phyloP scores from a whole-genome alignment of 2,888 invertebrate species.

The Slavum lentiscoides region DNA sequence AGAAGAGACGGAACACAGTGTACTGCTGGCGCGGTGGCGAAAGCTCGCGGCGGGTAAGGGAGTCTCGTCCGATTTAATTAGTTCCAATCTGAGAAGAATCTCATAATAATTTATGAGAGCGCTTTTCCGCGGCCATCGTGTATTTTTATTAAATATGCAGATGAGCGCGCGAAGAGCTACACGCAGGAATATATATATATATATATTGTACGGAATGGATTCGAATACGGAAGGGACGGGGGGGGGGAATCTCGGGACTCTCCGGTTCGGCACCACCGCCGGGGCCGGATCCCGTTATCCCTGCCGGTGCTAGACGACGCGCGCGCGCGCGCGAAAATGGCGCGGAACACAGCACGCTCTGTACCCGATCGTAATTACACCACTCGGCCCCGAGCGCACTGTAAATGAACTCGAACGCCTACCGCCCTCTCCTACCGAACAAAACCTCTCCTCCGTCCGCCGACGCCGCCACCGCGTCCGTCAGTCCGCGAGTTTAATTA shows the following conservation, averaged over 20 bases:
- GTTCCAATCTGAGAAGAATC: constrained; percentile 48
- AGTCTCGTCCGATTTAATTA: constrained; percentile 46
- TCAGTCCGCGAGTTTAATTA: constrained; percentile 40
- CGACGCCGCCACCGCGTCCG: background rate
- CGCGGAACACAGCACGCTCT: constrained; percentile 23
- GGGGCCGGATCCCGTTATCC: too few species aligned
- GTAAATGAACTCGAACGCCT: constrained; percentile 43
- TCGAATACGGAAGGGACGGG: constrained; percentile 8
- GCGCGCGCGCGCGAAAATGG: constrained; percentile 24
- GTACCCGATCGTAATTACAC: constrained; percentile 45
- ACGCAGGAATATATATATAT: constrained; percentile 3
- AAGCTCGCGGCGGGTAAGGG: too few species aligned
- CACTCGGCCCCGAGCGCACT: constrained; percentile 14
- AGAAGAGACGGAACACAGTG: too few species aligned
- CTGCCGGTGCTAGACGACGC: background rate
- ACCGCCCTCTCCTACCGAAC: background rate
- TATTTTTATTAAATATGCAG: constrained; percentile 30
- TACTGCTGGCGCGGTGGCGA: too few species aligned
- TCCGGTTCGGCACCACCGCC: too few species aligned
- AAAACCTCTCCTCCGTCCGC: too few species aligned
- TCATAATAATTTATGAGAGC: constrained; percentile 40
- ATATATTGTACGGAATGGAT: constrained; percentile 19
- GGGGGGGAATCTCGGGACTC: constrained; percentile 33
- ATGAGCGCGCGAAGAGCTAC: background rate
- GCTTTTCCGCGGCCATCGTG: background rate